These are phyloP conservation scores for Hanleya hanleyi DNA, from an alignment of 2,888 invertebrate species.

Conservation along the genomic window DNA sequence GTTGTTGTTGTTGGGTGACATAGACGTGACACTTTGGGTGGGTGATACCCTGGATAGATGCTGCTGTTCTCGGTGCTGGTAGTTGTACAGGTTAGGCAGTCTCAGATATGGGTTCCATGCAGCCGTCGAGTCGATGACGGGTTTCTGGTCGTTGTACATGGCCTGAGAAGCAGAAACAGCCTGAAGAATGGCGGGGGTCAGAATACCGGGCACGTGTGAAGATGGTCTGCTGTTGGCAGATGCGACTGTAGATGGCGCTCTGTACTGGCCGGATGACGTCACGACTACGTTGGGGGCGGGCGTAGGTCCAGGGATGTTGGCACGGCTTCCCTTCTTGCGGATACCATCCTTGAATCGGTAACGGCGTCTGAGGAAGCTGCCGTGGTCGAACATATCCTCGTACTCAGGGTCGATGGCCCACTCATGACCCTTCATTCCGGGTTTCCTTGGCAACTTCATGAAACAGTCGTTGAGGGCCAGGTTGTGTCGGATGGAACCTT, in stretches of 20 bases:
- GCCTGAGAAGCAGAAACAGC: neutral
- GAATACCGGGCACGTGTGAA: no score
- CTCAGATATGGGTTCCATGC: neutral
- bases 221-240: no score
- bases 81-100: neutral
- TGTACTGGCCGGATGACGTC: no score
- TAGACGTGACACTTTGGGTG: no score
- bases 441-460: slow-evolving; percentile 55
- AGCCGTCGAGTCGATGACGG: neutral
- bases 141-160: neutral
- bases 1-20: slow-evolving; percentile 4
- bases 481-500: slow-evolving; percentile 65
- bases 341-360: slow-evolving; percentile 60
- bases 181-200: neutral
- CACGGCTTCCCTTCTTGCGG: slow-evolving; percentile 25
- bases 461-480: slow-evolving; percentile 67
- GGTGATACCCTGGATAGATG: neutral
- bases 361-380: slow-evolving; percentile 59
- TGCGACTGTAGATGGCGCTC: no score
- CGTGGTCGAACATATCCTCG: slow-evolving; percentile 66
- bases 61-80: neutral
- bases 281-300: neutral
- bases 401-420: slow-evolving; percentile 63
- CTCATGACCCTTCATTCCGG: slow-evolving; percentile 62
- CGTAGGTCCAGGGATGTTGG: neutral